Evolutionary conservation across 2,113 vertebrate genomes (phyloP).

Genomic region (Tupaia tana): DNA sequence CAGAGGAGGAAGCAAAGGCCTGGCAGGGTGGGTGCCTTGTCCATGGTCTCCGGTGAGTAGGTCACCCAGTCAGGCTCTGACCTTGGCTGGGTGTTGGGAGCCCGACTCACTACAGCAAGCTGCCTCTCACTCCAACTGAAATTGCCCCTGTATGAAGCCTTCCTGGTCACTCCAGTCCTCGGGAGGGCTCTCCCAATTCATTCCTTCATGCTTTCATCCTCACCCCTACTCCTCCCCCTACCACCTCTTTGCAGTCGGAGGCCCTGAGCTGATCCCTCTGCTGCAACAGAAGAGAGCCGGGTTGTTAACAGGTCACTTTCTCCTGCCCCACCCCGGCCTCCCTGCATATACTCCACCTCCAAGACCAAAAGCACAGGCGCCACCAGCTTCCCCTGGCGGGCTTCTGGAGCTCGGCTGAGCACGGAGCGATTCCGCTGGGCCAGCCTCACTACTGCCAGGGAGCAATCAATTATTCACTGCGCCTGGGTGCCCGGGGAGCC

Average conservation of each 20-base stretch:
- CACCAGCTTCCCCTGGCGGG: conserved; percentile 2
- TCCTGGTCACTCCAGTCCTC: neutral
- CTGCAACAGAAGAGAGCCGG: neutral
- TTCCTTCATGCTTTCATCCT: neutral
- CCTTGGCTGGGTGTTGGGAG: neutral
- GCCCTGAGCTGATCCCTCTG: neutral
- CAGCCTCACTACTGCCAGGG: conserved; percentile 28
- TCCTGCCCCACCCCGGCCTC: neutral
- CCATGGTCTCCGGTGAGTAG: neutral
- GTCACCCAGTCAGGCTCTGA: neutral
- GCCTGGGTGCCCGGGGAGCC: conserved; percentile 31
- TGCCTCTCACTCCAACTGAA: neutral
- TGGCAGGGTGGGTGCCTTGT: neutral
- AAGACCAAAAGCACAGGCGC: neutral
- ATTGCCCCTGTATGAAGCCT: neutral
- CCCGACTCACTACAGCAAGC: neutral
- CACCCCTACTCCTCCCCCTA: neutral
- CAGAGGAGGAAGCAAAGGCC: neutral
- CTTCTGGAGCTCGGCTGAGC: conserved; percentile 14
- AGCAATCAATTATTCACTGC: conserved; percentile 72
- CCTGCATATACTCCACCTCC: neutral
- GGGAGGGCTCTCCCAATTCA: neutral
- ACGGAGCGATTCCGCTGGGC: conserved; percentile 41
- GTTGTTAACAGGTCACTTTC: neutral
- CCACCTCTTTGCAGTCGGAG: neutral